These are phyloP conservation scores for Drosophila orosa DNA, from an alignment of 1,140 invertebrate genomes.

Conservation along the genomic window DNA sequence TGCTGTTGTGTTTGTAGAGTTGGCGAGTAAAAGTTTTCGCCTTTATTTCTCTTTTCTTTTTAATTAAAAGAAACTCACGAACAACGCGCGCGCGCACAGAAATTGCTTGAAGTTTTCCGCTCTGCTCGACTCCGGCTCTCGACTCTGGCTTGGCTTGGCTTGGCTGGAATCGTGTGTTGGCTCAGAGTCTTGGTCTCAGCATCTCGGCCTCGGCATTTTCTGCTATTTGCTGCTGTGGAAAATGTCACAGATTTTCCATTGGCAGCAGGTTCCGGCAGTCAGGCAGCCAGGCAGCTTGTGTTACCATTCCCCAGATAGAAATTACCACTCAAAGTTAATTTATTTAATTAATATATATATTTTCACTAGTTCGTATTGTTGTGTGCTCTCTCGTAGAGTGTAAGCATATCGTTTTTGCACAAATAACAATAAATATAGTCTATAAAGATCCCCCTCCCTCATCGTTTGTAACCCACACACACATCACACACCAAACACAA, in stretches of 20 bases:
- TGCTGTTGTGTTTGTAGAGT: slow-evolving; percentile 43
- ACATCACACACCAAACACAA: slow-evolving; percentile 14
- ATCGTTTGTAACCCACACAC: slow-evolving; percentile 25
- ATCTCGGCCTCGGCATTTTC: slow-evolving; percentile 17
- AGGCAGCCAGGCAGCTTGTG: slow-evolving; percentile 47
- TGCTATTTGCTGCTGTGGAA: slow-evolving; percentile 47
- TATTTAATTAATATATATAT: slow-evolving; percentile 82
- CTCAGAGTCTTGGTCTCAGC: slow-evolving; percentile 21
- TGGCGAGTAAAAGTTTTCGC: slow-evolving; percentile 80
- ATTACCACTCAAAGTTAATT: slow-evolving; percentile 75
- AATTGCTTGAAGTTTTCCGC: slow-evolving; percentile 66
- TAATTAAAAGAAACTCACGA: slow-evolving; percentile 82
- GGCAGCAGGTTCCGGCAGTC: slow-evolving; percentile 68
- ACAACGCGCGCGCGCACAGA: slow-evolving; percentile 36
- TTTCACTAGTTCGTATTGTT: slow-evolving; percentile 74
- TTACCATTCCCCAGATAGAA: slow-evolving; percentile 78
- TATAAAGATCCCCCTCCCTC: slow-evolving; percentile 16
- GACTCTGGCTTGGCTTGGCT: slow-evolving; percentile 6
- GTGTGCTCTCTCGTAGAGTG: slow-evolving; percentile 50
- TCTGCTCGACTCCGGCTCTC: slow-evolving; percentile 22
- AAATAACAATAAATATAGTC: slow-evolving; percentile 71
- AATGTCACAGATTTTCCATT: slow-evolving; percentile 78
- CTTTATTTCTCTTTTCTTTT: slow-evolving; percentile 51
- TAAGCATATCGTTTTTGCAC: slow-evolving; percentile 72
- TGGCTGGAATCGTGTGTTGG: slow-evolving; percentile 21